phyloP scores from a whole-genome alignment of 2,113 vertebrate species.

The Hystrix brachyura region DNA sequence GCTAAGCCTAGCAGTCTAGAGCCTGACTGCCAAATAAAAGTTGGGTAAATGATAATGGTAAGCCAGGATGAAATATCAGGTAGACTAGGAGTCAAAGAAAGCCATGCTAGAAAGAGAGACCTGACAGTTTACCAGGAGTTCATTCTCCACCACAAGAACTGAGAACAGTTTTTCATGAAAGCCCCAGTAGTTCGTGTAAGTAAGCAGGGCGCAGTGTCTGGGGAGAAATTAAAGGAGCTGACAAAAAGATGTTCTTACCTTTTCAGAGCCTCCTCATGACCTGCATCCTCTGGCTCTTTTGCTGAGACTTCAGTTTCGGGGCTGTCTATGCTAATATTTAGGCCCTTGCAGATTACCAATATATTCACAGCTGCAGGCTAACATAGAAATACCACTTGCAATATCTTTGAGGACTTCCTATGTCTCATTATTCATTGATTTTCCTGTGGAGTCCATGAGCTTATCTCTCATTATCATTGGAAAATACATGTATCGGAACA shows the following conservation, averaged over 20 bases:
- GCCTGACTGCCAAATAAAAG: constrained; percentile 19
- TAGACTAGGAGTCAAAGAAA: not conserved
- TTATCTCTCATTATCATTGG: constrained; percentile 7
- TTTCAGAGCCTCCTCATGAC: not conserved
- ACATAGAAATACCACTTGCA: not conserved
- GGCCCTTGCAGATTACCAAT: not conserved
- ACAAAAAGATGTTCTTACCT: not conserved
- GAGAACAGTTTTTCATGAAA: not conserved
- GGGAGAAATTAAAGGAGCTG: not conserved
- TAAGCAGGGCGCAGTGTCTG: not conserved
- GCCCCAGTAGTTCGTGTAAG: not conserved
- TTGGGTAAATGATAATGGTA: not conserved
- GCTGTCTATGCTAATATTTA: not conserved
- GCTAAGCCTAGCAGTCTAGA: not conserved
- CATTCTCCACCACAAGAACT: not conserved
- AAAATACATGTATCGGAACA: not conserved
- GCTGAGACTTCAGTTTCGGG: not conserved
- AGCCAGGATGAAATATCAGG: not conserved
- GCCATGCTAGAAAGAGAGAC: not conserved
- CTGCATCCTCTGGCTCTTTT: not conserved
- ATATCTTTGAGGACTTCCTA: not conserved
- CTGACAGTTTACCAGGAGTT: not conserved
- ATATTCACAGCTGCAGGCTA: not conserved
- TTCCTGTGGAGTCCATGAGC: not conserved
- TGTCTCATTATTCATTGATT: constrained; percentile 37